Evolutionary conservation across 2,888 invertebrate species (phyloP), one percentile per base, ranked within the genome.

Genomic region (Notocelia uddmanniana): DNA sequence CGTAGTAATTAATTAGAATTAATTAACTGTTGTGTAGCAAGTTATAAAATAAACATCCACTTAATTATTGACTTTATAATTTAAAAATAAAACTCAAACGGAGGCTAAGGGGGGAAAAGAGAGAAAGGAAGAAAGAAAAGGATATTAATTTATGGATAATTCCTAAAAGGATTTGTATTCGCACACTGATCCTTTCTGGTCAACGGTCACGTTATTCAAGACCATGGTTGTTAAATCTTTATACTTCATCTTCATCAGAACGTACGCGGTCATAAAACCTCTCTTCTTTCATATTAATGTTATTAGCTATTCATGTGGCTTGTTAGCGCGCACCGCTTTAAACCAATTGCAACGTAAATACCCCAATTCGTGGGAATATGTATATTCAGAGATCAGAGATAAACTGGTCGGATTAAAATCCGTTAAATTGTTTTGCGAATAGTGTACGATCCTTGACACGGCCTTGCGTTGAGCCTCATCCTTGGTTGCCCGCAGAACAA

Each of bases 201-300:
- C 31, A 5, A 31, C 31, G 31, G 31, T 9, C 8, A 31, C 5
- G 8, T 31, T 5, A 8, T 31, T 0, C 31, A 31, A 31, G 3
- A 31, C 31, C 31, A 31, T 8, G 31, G 31, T 26, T 26, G 26
- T 26, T 26, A 26, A 26, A 31, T 31, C 31, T 31, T 31, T 31
- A 31, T 31, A 31, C 31, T 31, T 31, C n/a, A n/a, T 34, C 19
- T 37, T 67, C 19, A 26, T 48, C 18, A 8, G 37, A 3, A 21
- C 18, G 3, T 37, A 37, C 8, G 57, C 19, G 48, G 48, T 63
- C 31, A 62, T 63, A 50, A 50, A 23, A 34, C 21, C 50, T 63
- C 48, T 67, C 67, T 68, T 50, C 31, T 68, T 68, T 58, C 58
- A 41, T 68, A 68, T 41, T 58, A 34, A 58, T 34, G 67, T 48